phyloP scores from a whole-genome alignment of 2,113 vertebrate genomes.

The Ardeotis arabs region DNA sequence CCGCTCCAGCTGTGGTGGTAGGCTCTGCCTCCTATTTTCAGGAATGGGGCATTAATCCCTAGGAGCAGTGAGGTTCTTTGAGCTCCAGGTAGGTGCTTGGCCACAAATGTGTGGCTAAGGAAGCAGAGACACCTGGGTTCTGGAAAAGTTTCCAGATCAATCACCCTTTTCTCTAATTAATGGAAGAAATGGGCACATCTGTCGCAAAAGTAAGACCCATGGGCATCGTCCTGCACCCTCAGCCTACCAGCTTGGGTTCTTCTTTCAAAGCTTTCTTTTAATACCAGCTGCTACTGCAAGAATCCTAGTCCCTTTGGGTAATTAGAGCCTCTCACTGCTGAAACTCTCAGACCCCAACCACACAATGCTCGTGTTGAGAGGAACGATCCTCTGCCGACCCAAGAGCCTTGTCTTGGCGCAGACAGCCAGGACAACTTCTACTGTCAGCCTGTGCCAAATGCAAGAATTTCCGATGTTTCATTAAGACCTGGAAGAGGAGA shows the following conservation, averaged over 20 bases:
- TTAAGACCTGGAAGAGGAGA: background rate
- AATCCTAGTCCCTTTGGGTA: background rate
- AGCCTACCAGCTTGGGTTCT: background rate
- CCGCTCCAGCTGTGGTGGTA: background rate
- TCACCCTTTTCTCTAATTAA: background rate
- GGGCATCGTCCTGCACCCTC: background rate
- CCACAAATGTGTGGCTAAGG: background rate
- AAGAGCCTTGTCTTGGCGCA: background rate
- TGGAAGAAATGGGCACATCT: background rate
- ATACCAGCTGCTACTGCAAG: background rate
- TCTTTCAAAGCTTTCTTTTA: background rate
- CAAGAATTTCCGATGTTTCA: background rate
- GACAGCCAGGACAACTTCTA: background rate
- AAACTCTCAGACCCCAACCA: background rate
- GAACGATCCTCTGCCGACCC: background rate
- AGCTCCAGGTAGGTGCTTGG: background rate
- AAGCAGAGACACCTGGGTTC: background rate
- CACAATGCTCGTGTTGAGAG: accelerated
- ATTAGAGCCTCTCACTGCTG: background rate
- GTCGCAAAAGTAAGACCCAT: background rate
- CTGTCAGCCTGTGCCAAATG: background rate
- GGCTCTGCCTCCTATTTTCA: background rate
- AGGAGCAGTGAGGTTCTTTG: background rate
- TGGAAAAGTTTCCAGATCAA: background rate
- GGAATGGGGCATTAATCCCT: accelerated